Conservation (phyloP, 2,113 vertebrate species). For the Centropus bengalensis region DNA sequence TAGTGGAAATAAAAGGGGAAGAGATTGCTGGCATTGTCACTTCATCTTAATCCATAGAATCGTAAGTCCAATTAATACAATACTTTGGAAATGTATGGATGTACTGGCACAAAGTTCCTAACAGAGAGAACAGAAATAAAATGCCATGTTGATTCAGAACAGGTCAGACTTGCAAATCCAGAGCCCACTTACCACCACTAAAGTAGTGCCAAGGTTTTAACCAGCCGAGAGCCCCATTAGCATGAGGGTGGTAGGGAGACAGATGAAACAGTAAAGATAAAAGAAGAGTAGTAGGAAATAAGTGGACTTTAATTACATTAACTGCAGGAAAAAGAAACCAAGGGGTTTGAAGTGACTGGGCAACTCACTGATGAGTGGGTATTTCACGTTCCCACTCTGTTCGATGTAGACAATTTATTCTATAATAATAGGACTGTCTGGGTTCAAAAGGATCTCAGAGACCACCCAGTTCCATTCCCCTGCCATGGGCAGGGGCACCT, state of each 20-base stretch:
- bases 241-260: conserved; percentile 8
- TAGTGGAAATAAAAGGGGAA: conserved; percentile 59
- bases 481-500: no score
- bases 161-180: not conserved
- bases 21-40: conserved; percentile 41
- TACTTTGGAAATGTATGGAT: not conserved
- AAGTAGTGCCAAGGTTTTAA: not conserved
- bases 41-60: conserved; percentile 39
- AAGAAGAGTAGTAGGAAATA: conserved; percentile 12
- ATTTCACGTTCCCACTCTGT: not conserved
- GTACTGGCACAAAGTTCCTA: not conserved
- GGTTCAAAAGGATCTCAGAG: no score
- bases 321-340: not conserved
- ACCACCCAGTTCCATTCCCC: no score
- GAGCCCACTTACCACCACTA: not conserved
- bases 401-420: not conserved
- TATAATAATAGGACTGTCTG: no score
- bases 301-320: not conserved
- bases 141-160: not conserved
- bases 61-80: not conserved
- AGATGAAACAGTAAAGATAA: not conserved
- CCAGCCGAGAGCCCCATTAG: not conserved
- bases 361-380: not conserved
- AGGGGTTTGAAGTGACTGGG: not conserved
- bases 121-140: conserved; percentile 8